These are phyloP conservation scores for Macrobrachium nipponense DNA, from an alignment of 1,140 invertebrate genomes.

Conservation along the genomic window DNA sequence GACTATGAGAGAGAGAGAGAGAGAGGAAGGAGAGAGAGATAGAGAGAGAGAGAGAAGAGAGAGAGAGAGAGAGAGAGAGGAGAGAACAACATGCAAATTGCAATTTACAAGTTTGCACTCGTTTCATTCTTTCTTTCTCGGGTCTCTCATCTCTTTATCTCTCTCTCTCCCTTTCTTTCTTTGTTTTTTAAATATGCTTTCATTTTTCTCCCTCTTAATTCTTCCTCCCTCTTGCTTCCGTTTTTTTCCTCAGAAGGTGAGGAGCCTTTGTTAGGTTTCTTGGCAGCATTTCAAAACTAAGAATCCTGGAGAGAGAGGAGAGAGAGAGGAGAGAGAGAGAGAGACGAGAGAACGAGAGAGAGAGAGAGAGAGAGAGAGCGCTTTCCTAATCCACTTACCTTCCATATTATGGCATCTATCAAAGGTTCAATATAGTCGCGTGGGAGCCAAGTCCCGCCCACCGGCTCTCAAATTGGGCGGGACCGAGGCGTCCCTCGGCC, in stretches of 20 bases:
- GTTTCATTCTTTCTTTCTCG: neutral
- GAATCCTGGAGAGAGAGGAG: no score
- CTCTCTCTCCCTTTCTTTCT: conserved; percentile 43
- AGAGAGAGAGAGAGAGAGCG: conserved; percentile 47
- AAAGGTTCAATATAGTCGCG: conserved; percentile 52
- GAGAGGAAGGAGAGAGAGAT: neutral
- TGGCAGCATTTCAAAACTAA: no score
- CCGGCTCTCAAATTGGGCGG: conserved; percentile 25
- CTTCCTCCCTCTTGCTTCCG: no score
- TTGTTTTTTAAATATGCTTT: no score
- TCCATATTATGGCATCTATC: conserved; percentile 55
- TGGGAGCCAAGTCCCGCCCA: conserved; percentile 50
- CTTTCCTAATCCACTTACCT: conserved; percentile 58
- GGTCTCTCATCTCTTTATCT: conserved; percentile 28
- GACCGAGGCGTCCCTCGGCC: conserved; percentile 15
- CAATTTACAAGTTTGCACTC: conserved; percentile 39
- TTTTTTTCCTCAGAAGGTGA: conserved; percentile 50
- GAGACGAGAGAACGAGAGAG: conserved; percentile 52
- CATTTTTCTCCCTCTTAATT: no score
- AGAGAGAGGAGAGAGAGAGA: no score
- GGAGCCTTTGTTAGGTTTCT: no score
- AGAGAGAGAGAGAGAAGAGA: conserved; percentile 30
- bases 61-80: no score
- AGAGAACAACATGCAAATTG: conserved; percentile 39
- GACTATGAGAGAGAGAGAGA: neutral